These are phyloP conservation scores for Whitmania pigra DNA, from an alignment of 1,140 invertebrate genomes.

Conservation along the genomic window DNA sequence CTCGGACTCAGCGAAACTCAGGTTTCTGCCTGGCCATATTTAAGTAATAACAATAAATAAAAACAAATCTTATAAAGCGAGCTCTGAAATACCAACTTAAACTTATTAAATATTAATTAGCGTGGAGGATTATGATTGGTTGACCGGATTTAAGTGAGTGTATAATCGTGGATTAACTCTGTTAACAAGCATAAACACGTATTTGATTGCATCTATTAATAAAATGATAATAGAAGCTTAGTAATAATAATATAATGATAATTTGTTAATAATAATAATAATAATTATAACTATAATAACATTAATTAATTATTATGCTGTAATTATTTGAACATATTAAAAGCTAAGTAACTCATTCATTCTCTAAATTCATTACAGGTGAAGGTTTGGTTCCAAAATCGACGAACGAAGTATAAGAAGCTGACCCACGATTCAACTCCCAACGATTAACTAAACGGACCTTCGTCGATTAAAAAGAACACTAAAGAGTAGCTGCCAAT, in stretches of 20 bases:
- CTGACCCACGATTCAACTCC: background rate
- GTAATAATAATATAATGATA: too few relatives aligned
- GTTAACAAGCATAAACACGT: background rate
- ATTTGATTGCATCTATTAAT: background rate
- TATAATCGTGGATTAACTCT: too few relatives aligned
- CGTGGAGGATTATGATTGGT: too few relatives aligned
- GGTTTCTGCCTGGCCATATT: background rate
- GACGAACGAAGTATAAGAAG: slow-evolving; percentile 85
- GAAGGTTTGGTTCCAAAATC: slow-evolving; percentile 97
- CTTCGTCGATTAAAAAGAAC: background rate
- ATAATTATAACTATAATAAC: too few relatives aligned
- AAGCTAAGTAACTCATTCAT: too few relatives aligned
- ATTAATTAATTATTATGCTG: too few relatives aligned
- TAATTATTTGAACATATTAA: too few relatives aligned
- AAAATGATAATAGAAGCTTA: background rate
- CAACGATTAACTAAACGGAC: background rate
- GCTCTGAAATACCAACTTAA: background rate
- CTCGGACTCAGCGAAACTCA: slow-evolving; percentile 2
- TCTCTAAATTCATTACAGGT: slow-evolving; percentile 62
- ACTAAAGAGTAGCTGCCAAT: background rate
- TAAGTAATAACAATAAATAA: background rate
- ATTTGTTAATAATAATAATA: background rate
- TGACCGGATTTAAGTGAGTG: too few relatives aligned
- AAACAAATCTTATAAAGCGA: background rate
- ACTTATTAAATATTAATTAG: too few relatives aligned